Evolutionary conservation across 2,113 vertebrate species (phyloP).

Genomic region (Elephantulus edwardii): DNA sequence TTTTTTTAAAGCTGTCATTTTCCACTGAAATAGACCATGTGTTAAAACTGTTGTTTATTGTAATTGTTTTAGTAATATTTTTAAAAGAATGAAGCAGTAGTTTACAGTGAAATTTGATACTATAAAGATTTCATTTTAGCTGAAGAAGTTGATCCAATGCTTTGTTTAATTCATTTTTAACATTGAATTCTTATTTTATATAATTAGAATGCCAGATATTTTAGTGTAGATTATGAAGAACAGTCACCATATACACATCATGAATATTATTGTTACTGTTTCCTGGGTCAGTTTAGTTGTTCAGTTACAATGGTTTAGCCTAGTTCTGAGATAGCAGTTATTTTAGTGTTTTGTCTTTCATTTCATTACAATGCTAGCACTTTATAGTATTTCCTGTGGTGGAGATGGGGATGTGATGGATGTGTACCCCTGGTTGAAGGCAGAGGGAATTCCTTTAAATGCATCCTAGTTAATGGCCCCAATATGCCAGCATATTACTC

Average conservation of each 20-base stretch:
- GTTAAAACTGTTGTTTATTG: slow-evolving; percentile 20
- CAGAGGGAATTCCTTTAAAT: not conserved
- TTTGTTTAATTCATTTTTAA: slow-evolving; percentile 9
- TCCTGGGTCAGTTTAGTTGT: not conserved
- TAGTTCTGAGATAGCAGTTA: not conserved
- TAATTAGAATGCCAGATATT: not conserved
- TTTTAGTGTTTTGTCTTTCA: not conserved
- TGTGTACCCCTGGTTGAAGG: not conserved
- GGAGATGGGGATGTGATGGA: not conserved
- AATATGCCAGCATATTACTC: not conserved
- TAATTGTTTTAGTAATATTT: slow-evolving; percentile 42
- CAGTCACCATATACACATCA: not conserved
- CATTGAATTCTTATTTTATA: not conserved
- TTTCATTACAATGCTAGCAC: not conserved
- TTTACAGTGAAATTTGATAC: slow-evolving; percentile 24
- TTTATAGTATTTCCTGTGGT: slow-evolving; percentile 2
- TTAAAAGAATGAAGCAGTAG: slow-evolving; percentile 38
- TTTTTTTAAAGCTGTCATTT: slow-evolving; percentile 58
- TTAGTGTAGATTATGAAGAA: slow-evolving; percentile 4
- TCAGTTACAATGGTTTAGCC: slow-evolving; percentile 26
- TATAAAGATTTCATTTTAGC: slow-evolving; percentile 28
- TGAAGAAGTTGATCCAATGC: slow-evolving; percentile 45
- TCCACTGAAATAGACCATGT: slow-evolving; percentile 38
- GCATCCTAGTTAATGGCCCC: not conserved
- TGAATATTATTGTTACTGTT: not conserved